Base-by-base conservation (phyloP, 2,113 vertebrate species). In the Daubentonia madagascariensis region DNA sequence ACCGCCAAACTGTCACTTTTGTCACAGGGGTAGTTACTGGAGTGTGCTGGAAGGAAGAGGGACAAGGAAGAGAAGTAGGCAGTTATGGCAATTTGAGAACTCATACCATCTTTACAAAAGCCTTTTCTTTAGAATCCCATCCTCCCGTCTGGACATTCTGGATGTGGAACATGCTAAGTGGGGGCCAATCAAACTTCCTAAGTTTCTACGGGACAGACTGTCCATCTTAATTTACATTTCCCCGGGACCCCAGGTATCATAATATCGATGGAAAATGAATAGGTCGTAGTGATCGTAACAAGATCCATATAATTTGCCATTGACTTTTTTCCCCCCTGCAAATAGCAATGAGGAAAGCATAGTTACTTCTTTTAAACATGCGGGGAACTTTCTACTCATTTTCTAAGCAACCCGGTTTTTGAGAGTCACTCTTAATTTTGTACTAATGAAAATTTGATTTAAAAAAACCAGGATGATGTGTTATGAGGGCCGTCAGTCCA, bases 381-480 rank as follows among this genome's bases (percentile, higher is more conserved):
- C 23, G 40, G 14, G 79, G n/a, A 90, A 91, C 79, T 80, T 91
- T 68, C 10, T 2, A 84, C 5, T 85, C 37, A 40, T 89, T 73
- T 89, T 57, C 45, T 20, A 37, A 61, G 86, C 63, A 95, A 50
- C 50, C 72, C 40, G 0, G 5, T 40, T 91, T 92, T 85, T 23
- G 3, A 85, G 68, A 87, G 50, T 86, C 93, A 79, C 72, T 94
- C 61, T 97, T 94, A 87, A 92, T 96, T 94, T 75, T 50, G 22
- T 37, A 54, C 35, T 76, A 87, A 93, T 95, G 43, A 89, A 95
- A 92, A 72, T 43, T 37, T 84, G 83, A 95, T 88, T n/a, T 12
- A 25, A 70, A 92, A 94, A 95, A 73, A 75, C 67, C 54, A 87
- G 40, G n/a, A 86, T 57, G 32, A 30, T 73, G 30, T 40, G 25